Conservation (phyloP, 1,140 invertebrate species). For the Steinernema khuongi region DNA sequence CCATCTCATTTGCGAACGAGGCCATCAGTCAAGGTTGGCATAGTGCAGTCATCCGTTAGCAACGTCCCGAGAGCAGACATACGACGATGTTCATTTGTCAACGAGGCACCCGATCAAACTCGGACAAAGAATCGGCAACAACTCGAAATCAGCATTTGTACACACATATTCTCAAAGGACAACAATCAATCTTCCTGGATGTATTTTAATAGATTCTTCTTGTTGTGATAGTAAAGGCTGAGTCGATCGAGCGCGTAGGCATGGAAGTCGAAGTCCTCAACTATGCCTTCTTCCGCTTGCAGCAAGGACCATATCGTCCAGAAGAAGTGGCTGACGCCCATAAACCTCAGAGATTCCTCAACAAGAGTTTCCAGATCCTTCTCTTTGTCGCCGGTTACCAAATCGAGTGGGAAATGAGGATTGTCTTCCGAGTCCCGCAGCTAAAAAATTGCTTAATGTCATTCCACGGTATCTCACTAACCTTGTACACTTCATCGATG, state of each 20-base stretch:
- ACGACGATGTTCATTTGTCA: not conserved
- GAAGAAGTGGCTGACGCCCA: slow-evolving; percentile 48
- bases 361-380: slow-evolving; percentile 31
- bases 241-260: slow-evolving; percentile 38
- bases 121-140: not conserved
- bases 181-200: not conserved
- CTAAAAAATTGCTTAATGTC: not conserved
- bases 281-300: slow-evolving; percentile 37
- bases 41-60: too few species aligned
- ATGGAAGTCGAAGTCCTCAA: slow-evolving; percentile 28
- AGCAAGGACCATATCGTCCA: slow-evolving; percentile 47
- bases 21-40: too few species aligned
- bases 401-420: slow-evolving; percentile 31
- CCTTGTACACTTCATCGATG: slow-evolving; percentile 37
- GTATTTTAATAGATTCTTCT: slow-evolving; percentile 18
- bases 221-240: slow-evolving; percentile 39
- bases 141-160: not conserved
- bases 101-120: not conserved
- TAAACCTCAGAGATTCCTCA: slow-evolving; percentile 43
- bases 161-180: not conserved
- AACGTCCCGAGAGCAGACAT: not conserved
- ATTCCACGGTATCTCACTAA: slow-evolving; percentile 17
- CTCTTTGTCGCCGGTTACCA: slow-evolving; percentile 29
- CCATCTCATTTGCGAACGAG: too few species aligned
- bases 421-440: slow-evolving; percentile 22